Evolutionary conservation across 2,888 invertebrate species (phyloP).

Genomic region (Hydroisotoma schaefferi): DNA sequence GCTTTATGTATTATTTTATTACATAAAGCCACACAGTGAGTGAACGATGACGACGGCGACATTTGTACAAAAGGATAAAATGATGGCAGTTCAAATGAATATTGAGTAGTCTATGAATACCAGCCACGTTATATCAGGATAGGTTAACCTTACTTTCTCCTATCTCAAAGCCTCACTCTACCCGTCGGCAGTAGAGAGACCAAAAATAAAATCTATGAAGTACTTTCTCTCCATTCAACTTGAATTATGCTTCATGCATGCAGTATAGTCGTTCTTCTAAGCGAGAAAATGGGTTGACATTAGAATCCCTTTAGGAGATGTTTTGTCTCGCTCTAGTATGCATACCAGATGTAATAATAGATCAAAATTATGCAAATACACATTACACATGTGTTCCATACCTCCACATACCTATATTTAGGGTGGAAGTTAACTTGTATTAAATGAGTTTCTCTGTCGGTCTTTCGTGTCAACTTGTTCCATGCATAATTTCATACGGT

Average conservation of each 20-base stretch:
- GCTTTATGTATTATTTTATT: too few species aligned
- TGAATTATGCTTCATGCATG: conserved; percentile 1
- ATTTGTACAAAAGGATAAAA: neutral
- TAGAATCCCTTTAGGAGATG: conserved; percentile 8
- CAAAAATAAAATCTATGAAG: neutral
- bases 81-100: neutral
- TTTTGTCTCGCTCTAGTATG: conserved; percentile 1
- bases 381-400: conserved; percentile 1
- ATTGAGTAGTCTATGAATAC: too few species aligned
- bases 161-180: too few species aligned
- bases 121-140: too few species aligned
- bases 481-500: too few species aligned
- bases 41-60: too few species aligned
- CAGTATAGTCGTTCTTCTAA: neutral
- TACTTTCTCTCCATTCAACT: neutral
- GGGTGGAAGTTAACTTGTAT: too few species aligned
- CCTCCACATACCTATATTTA: neutral
- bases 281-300: conserved; percentile 9
- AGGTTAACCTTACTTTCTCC: too few species aligned
- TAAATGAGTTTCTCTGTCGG: conserved; percentile 2
- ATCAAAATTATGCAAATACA: conserved; percentile 45
- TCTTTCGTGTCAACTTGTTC: neutral
- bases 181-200: too few species aligned
- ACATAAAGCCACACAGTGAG: too few species aligned
- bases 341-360: conserved; percentile 26